Evolutionary conservation across 2,888 invertebrate species (phyloP).

Genomic region (Baccha elongata): DNA sequence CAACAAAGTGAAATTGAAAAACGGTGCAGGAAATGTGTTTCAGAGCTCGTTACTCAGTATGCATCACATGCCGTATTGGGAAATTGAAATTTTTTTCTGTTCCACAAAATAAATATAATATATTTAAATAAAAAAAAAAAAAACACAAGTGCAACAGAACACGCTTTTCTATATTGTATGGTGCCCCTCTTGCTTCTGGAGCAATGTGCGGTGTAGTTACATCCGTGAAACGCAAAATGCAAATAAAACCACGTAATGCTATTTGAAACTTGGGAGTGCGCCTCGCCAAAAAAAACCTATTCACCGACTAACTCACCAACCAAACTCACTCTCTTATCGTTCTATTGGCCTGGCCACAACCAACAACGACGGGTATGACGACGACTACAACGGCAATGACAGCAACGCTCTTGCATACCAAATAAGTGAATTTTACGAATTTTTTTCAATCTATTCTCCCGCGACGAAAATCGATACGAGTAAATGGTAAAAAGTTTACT

Average conservation of each 20-base stretch:
- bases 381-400: slow-evolving; percentile 28
- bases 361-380: background rate
- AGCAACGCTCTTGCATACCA: slow-evolving; percentile 61
- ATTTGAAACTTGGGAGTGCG: slow-evolving; percentile 41
- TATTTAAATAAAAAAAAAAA: slow-evolving; percentile 28
- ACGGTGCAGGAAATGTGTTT: slow-evolving; percentile 69
- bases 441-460: slow-evolving; percentile 18
- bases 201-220: slow-evolving; percentile 20
- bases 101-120: slow-evolving; percentile 65
- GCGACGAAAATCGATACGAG: slow-evolving; percentile 15
- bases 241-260: slow-evolving; percentile 68
- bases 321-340: slow-evolving; percentile 23
- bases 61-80: slow-evolving; percentile 70
- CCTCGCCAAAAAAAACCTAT: slow-evolving; percentile 53
- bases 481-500: slow-evolving; percentile 47
- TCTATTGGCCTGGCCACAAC: slow-evolving; percentile 21
- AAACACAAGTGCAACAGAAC: slow-evolving; percentile 14
- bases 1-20: slow-evolving; percentile 69
- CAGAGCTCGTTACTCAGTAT: slow-evolving; percentile 68
- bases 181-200: background rate
- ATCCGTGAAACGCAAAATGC: slow-evolving; percentile 68
- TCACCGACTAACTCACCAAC: slow-evolving; percentile 30
- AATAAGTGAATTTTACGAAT: slow-evolving; percentile 60
- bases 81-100: slow-evolving; percentile 73
- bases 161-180: background rate